Evolutionary conservation across 2,888 invertebrate genomes (phyloP).

Genomic region (Fragum fragum): DNA sequence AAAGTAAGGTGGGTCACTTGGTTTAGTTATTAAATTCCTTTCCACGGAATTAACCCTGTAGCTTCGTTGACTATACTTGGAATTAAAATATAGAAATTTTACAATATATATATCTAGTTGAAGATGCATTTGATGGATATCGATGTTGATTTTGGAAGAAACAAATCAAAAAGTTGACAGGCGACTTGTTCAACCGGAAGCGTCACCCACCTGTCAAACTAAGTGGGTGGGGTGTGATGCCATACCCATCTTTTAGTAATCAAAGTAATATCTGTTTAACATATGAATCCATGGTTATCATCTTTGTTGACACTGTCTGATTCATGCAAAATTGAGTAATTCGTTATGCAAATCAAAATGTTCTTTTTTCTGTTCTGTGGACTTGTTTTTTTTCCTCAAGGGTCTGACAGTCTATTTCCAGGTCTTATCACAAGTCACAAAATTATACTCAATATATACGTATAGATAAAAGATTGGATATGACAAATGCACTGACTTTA

Average conservation of each 20-base stretch:
- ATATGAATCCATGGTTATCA: too few relatives aligned
- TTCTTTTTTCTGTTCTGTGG: too few relatives aligned
- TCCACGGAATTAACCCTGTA: neutral
- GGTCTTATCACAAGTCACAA: too few relatives aligned
- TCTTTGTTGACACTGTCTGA: too few relatives aligned
- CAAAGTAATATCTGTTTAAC: too few relatives aligned
- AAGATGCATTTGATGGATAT: neutral
- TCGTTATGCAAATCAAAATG: too few relatives aligned
- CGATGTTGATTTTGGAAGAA: neutral
- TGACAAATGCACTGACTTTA: too few relatives aligned
- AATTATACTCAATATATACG: too few relatives aligned
- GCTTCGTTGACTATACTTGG: neutral
- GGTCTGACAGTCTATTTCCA: too few relatives aligned
- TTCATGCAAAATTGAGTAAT: too few relatives aligned
- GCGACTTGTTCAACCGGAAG: constrained; percentile 58
- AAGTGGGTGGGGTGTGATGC: constrained; percentile 55
- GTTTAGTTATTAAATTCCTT: constrained; percentile 3
- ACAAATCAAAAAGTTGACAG: constrained; percentile 52
- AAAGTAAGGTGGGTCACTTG: constrained; percentile 53
- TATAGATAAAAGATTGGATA: too few relatives aligned
- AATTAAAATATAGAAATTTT: constrained; percentile 1
- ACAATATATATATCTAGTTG: neutral
- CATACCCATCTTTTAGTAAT: neutral
- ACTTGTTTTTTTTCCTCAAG: too few relatives aligned
- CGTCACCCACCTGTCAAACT: constrained; percentile 54